These are phyloP conservation scores for Asobara japonica DNA, from an alignment of 1,140 invertebrate species.

Conservation along the genomic window DNA sequence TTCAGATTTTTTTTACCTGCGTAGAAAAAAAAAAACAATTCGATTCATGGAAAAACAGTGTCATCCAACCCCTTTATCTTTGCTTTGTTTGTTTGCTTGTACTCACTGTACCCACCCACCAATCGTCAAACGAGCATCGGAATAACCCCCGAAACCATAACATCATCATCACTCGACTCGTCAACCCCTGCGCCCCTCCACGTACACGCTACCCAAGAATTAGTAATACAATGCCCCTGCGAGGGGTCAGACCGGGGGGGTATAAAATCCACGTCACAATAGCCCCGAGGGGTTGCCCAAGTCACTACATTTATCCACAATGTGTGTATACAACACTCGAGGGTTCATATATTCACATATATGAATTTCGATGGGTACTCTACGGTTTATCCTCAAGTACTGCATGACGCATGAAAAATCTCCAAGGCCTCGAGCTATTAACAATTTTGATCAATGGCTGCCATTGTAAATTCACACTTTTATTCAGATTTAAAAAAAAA, in stretches of 20 bases:
- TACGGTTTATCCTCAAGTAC: slow-evolving; percentile 4
- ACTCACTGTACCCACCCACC: too few relatives aligned
- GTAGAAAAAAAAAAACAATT: too few relatives aligned
- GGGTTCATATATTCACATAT: slow-evolving; percentile 10
- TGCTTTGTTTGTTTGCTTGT: too few relatives aligned
- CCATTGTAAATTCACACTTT: too few relatives aligned
- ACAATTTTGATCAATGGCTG: too few relatives aligned
- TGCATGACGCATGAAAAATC: slow-evolving; percentile 1
- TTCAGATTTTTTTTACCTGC: too few relatives aligned
- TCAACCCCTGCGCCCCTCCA: slow-evolving; percentile 38
- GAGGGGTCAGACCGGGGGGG: slow-evolving; percentile 51
- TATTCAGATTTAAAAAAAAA: too few relatives aligned
- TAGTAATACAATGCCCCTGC: slow-evolving; percentile 54
- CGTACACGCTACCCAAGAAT: slow-evolving; percentile 45
- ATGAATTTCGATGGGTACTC: slow-evolving; percentile 20
- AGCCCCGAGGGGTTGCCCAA: slow-evolving; percentile 11
- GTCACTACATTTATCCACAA: slow-evolving; percentile 5
- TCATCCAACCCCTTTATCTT: too few relatives aligned
- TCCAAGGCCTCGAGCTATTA: neutral
- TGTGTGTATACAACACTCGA: slow-evolving; percentile 6
- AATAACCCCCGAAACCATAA: too few relatives aligned
- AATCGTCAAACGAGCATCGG: too few relatives aligned
- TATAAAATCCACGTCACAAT: slow-evolving; percentile 19
- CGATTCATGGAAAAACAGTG: too few relatives aligned
- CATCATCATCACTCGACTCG: slow-evolving; percentile 45